phyloP scores from a whole-genome alignment of 1,140 invertebrate genomes.

The Halictus rubicundus region DNA sequence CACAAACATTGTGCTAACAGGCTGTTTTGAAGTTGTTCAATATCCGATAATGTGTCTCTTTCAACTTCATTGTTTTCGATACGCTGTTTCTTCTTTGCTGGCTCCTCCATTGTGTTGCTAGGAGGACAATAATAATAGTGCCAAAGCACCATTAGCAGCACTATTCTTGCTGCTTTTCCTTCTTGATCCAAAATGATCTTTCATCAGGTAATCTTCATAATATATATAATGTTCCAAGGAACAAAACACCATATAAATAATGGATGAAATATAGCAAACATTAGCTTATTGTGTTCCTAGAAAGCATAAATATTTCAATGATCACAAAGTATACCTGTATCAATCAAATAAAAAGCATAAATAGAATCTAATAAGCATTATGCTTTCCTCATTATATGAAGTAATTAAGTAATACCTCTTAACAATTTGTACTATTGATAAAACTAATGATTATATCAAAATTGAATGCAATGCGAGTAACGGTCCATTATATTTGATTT shows the following conservation, averaged over 20 bases:
- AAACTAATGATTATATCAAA: not conserved
- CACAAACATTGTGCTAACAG: slow-evolving; percentile 89
- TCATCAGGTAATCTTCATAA: slow-evolving; percentile 53
- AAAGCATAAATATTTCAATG: slow-evolving; percentile 3
- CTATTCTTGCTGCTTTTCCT: slow-evolving; percentile 34
- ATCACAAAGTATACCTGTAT: slow-evolving; percentile 25
- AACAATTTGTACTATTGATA: not conserved
- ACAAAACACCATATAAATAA: slow-evolving; percentile 15
- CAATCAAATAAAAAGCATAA: slow-evolving; percentile 3
- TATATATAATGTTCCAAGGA: slow-evolving; percentile 20
- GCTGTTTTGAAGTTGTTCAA: slow-evolving; percentile 82
- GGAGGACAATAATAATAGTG: slow-evolving; percentile 64
- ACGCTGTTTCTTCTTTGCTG: slow-evolving; percentile 88
- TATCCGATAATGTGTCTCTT: slow-evolving; percentile 80
- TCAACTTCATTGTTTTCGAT: slow-evolving; percentile 82
- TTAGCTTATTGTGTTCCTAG: slow-evolving; percentile 28
- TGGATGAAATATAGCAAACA: slow-evolving; percentile 15
- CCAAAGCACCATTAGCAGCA: slow-evolving; percentile 74
- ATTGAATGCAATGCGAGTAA: too few species aligned
- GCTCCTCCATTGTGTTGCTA: slow-evolving; percentile 82
- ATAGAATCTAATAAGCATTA: not conserved
- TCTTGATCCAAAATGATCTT: slow-evolving; percentile 14
- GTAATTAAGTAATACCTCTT: not conserved
- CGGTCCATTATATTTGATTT: too few species aligned
- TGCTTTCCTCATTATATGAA: not conserved